Evolutionary conservation across 1,140 invertebrate species (phyloP).

Genomic region (Orchestia grillus): DNA sequence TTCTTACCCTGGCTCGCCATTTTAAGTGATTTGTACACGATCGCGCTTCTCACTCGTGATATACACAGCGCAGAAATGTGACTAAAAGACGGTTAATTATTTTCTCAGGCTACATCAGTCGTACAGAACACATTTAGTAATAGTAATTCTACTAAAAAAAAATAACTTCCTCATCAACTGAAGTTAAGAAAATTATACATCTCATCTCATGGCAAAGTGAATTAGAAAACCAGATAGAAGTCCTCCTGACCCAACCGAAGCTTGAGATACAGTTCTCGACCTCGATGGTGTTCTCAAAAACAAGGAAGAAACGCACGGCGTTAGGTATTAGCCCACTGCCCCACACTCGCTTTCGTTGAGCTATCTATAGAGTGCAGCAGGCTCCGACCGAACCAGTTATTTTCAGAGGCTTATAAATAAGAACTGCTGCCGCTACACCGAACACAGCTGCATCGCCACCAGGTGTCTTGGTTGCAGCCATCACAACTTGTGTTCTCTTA

Average conservation of each 20-base stretch:
- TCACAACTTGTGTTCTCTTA: neutral
- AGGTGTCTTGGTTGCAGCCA: neutral
- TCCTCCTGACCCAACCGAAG: too few relatives aligned
- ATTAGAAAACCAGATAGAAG: too few relatives aligned
- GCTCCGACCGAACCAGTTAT: neutral
- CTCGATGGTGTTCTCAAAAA: neutral
- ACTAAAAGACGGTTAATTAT: neutral
- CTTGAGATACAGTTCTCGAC: neutral
- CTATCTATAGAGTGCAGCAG: conserved; percentile 7
- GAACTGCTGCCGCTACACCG: neutral
- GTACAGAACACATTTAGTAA: too few relatives aligned
- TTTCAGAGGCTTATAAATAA: neutral
- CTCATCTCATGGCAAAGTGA: too few relatives aligned
- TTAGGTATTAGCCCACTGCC: neutral
- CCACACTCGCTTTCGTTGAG: neutral
- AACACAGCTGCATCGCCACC: neutral
- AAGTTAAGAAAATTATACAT: too few relatives aligned
- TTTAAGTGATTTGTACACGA: neutral
- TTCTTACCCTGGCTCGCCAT: too few relatives aligned
- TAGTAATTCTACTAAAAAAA: too few relatives aligned
- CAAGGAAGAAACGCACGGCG: neutral
- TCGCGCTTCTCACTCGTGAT: neutral
- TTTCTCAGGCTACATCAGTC: neutral
- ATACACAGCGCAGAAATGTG: too few relatives aligned
- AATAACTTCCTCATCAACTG: too few relatives aligned